phyloP scores from a whole-genome alignment of 2,113 vertebrate genomes.

The Stomatorhinus ivindoensis region DNA sequence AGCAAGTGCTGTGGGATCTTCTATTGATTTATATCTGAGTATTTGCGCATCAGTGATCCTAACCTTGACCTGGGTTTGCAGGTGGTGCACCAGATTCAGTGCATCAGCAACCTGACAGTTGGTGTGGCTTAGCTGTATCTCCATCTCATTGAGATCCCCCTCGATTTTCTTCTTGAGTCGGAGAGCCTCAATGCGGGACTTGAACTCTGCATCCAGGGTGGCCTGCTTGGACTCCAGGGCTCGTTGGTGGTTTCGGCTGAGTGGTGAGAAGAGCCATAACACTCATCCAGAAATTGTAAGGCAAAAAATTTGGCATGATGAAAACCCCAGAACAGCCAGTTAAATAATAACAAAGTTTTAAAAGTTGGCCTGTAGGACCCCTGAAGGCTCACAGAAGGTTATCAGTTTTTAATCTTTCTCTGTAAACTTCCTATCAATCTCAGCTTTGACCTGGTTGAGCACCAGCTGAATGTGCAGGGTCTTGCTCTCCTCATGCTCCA shows the following conservation, averaged over 20 bases:
- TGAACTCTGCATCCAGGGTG: slow-evolving; percentile 75
- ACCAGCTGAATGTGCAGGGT: slow-evolving; percentile 83
- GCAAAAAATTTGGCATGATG: not conserved
- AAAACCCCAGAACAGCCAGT: not conserved
- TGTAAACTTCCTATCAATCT: slow-evolving; percentile 78
- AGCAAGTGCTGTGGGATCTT: not conserved
- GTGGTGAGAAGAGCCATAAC: not conserved
- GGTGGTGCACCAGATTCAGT: slow-evolving; percentile 71
- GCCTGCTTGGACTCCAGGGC: slow-evolving; percentile 82
- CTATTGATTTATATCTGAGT: not conserved
- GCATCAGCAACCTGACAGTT: slow-evolving; percentile 75
- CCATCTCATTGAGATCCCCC: slow-evolving; percentile 84
- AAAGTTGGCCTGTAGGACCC: not conserved
- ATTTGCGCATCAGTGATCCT: not conserved
- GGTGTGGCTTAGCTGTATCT: slow-evolving; percentile 82
- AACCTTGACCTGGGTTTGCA: slow-evolving; percentile 85
- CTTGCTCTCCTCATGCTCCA: slow-evolving; percentile 91
- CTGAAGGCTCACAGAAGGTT: slow-evolving; percentile 66
- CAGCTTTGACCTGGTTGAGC: slow-evolving; percentile 82
- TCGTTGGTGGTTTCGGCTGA: slow-evolving; percentile 81
- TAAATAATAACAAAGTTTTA: not conserved
- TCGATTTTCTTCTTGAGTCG: slow-evolving; percentile 92
- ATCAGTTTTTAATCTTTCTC: slow-evolving; percentile 86
- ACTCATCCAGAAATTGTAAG: not conserved
- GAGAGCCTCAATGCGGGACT: slow-evolving; percentile 80